Conservation (phyloP, 2,797 vertebrate species). For the Luscinia megarhynchos region DNA sequence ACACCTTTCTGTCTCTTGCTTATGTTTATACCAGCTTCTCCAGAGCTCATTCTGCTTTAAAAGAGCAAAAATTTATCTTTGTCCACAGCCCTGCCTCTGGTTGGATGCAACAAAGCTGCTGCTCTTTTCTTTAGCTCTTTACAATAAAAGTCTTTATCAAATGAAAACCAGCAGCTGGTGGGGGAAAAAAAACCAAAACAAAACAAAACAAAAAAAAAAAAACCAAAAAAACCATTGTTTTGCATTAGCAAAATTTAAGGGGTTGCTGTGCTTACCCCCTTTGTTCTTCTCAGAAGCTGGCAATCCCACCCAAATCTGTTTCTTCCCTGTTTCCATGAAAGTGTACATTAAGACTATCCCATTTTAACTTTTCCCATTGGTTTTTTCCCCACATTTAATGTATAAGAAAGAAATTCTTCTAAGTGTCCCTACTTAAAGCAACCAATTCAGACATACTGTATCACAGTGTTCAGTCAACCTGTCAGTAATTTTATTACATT, state of each 20-base stretch:
- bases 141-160: not conserved
- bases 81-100: not conserved
- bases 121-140: not conserved
- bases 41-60: not conserved
- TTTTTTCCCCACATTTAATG: not conserved
- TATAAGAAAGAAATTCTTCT: not conserved
- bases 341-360: not conserved
- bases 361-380: not conserved
- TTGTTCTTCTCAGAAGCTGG: not conserved
- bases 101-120: not conserved
- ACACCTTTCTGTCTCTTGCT: not conserved
- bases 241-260: not conserved
- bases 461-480: not conserved
- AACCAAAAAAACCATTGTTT: not conserved
- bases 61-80: not conserved
- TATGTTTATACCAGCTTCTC: not conserved
- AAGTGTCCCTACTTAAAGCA: not conserved
- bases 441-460: not conserved
- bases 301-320: not conserved
- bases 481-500: not conserved
- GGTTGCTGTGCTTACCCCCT: not conserved
- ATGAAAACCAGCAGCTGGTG: not conserved
- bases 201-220: no score
- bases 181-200: not conserved
- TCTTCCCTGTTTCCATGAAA: not conserved